phyloP scores from a whole-genome alignment of 1,140 invertebrate genomes.

The Orussus abietinus region DNA sequence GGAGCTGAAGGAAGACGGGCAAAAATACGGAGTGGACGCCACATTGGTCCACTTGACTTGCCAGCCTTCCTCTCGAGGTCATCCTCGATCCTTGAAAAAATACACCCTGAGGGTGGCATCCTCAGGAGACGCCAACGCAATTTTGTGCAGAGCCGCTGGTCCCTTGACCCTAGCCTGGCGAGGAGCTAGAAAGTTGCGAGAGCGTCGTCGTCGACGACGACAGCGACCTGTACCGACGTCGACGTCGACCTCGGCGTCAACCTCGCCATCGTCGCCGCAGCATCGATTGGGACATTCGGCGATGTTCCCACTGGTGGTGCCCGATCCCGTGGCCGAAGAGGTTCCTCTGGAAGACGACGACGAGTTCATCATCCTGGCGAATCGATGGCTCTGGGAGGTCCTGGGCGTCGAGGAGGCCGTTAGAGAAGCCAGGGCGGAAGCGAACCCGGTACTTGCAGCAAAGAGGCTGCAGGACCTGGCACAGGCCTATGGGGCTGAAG shows the following conservation, averaged over 20 bases:
- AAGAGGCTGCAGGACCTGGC: conserved; percentile 77
- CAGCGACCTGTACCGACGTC: too few relatives aligned
- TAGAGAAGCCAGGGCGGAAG: conserved; percentile 68
- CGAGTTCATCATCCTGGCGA: conserved; percentile 76
- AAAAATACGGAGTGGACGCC: conserved; percentile 66
- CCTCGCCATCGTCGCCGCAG: conserved; percentile 39
- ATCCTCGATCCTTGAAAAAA: conserved; percentile 21
- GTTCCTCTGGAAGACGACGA: conserved; percentile 72
- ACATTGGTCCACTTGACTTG: conserved; percentile 69
- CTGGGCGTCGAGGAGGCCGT: conserved; percentile 71
- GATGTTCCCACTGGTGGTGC: conserved; percentile 63
- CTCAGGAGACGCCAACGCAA: conserved; percentile 68
- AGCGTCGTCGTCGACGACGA: too few relatives aligned
- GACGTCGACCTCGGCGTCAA: too few relatives aligned
- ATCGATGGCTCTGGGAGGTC: conserved; percentile 74
- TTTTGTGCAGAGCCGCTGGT: conserved; percentile 64
- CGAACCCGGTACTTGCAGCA: conserved; percentile 72
- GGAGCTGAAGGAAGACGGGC: conserved; percentile 68
- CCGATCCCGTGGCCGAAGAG: conserved; percentile 72
- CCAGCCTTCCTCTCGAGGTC: conserved; percentile 48
- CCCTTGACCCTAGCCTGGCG: conserved; percentile 56
- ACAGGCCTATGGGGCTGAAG: conserved; percentile 76
- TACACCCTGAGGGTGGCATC: conserved; percentile 68
- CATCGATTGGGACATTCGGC: conserved; percentile 62
- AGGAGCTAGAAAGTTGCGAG: too few relatives aligned